Evolutionary conservation across 30 jellyfish, hydroid and myxozoan species (phyloP), one percentile per base, ranked within the genome.

Genomic region (Aurelia sp.): DNA sequence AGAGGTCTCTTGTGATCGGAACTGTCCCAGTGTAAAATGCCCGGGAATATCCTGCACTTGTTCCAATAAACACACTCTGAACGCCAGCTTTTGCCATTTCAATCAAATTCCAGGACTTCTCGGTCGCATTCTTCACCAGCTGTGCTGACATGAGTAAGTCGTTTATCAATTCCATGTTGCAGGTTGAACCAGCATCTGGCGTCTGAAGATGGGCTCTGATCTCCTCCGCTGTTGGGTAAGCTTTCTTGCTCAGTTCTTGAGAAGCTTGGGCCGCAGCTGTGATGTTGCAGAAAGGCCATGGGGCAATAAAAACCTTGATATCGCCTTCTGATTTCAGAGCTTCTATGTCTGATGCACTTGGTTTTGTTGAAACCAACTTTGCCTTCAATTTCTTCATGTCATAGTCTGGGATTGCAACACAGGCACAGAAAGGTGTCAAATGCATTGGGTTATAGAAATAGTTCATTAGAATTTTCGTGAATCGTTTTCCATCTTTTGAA

Each of bases 161-260:
- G n/a, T 21, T 20, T 17, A 90, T 52, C 88, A 90, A 51, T 10
- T 63, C 84, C 55, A 76, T 72, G 59, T 83, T 20, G 62, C 87
- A 76, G 3, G 41, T 48, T 15, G 52, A 40, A 17, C 21, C 16
- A 2, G 65, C 68, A 23, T 57, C 44, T 4, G 6, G 13, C 30
- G 61, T 76, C 51, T 21, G 33, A 52, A 91, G 48, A 21, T 84
- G 88, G 11, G 11, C 78, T 33, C 90, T 76, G 15, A 92, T 59
- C 51, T 92, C 98, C 48, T 79, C 89, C 11, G 92, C 96, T 27
- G 94, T 86, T 55, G 98, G 95, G 66, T 86, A 85, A 9, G 89
- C 87, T 65, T 83, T 85, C 52, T 76, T 81, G 63, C 96, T 85
- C 15, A 60, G 65, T 40, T 96, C 97, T 61, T 78, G 88, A 1